Evolutionary conservation across 2,888 invertebrate species (phyloP).

Genomic region (Trichogramma evanescens): DNA sequence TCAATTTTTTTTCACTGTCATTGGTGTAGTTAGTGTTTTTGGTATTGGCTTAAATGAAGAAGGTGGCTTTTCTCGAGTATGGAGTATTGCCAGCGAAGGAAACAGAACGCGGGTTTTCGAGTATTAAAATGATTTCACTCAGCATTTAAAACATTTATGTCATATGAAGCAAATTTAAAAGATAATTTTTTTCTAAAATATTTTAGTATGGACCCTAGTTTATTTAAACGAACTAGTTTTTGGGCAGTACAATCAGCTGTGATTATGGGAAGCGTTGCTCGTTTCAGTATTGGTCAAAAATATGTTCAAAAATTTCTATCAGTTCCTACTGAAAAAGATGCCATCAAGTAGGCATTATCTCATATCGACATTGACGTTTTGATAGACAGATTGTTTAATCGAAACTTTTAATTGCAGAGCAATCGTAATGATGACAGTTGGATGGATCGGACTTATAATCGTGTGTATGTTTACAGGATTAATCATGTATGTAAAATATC

Average conservation of each 20-base stretch:
- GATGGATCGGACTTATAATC: constrained; percentile 54
- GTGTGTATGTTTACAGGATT: constrained; percentile 55
- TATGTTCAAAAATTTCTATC: constrained; percentile 57
- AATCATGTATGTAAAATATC: constrained; percentile 57
- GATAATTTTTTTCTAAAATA: not conserved
- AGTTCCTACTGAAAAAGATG: constrained; percentile 54
- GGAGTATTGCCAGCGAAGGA: constrained; percentile 53
- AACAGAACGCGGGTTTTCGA: constrained; percentile 57
- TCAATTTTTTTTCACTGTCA: constrained; percentile 55
- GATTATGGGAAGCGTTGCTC: constrained; percentile 50
- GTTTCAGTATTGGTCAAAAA: constrained; percentile 54
- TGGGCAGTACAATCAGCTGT: constrained; percentile 55
- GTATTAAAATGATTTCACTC: constrained; percentile 40
- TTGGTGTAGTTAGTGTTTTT: constrained; percentile 53
- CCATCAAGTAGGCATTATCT: constrained; percentile 43
- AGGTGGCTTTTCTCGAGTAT: constrained; percentile 57
- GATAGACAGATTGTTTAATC: not conserved
- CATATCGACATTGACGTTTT: constrained; percentile 7
- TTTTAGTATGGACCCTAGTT: constrained; percentile 55
- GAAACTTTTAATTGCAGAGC: constrained; percentile 31
- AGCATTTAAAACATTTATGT: not conserved
- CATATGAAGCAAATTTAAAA: not conserved
- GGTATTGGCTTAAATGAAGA: constrained; percentile 53
- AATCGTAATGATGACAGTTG: constrained; percentile 42
- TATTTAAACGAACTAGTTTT: constrained; percentile 56